Evolutionary conservation across 2,113 vertebrate species (phyloP), one percentile per base, ranked within the genome.

Genomic region (Corvus moneduloides): DNA sequence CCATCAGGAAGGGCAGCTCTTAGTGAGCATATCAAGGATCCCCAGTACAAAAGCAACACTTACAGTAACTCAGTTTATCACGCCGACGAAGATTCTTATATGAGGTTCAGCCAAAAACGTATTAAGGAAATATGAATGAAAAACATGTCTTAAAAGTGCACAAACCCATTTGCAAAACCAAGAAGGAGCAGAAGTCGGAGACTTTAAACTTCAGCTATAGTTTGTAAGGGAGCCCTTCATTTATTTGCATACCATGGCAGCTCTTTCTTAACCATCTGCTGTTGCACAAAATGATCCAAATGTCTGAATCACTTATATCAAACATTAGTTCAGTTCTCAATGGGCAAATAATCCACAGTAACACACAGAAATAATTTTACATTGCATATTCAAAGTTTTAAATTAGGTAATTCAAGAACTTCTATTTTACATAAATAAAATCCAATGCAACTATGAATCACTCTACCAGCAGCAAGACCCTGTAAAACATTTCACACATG

Each of bases 381-480:
- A 81, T 77, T 96, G 54, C 73, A 79, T 94, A 95, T 97, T 39
- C 23, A 92, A 94, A 93, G 81, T 91, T 91, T 95, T 48, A 92
- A 83, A 80, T 37, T 35, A 67, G 72, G 77, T 91, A 86, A 85
- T 74, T 97, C 89, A 96, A 92, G 79, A 95, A 76, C 62, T n/a
- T 59, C 30, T 90, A 66, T 85, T 95, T 91, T 94, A 91, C 58
- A 76, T 90, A 90, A 91, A 48, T 80, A 92, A 96, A 95, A 96
- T 89, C 80, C 93, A 93, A 6, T 84, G 86, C 71, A 97, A 95
- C 89, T 87, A 90, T 32, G 72, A 82, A 54, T 93, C 90, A 92
- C 91, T 92, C n/a, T 72, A 94, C 78, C 88, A 86, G 89, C 35
- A 96, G 79, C 56, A 93, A 91, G 74, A 87, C 73, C 74, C 89